These are phyloP conservation scores for Myiozetetes cayanensis DNA, from an alignment of 2,113 vertebrate species.

Conservation along the genomic window DNA sequence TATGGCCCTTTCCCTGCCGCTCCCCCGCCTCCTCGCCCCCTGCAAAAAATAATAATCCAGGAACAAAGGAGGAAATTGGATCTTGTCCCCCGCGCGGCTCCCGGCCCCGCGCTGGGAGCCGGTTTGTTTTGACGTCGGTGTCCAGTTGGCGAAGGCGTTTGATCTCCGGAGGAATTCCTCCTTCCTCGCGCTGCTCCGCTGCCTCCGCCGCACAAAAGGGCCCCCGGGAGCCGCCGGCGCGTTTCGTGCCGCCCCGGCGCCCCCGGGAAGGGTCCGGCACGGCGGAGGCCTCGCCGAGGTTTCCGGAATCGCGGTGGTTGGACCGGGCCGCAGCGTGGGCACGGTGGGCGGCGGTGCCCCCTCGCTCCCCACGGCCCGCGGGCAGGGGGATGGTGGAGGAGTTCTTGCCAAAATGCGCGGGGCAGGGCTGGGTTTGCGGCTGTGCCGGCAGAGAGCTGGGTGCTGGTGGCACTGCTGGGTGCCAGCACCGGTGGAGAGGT, in stretches of 20 bases:
- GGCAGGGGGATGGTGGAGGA: background rate
- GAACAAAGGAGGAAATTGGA: slow-evolving; percentile 55
- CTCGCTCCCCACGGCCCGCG: fast-evolving
- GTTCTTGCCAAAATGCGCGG: background rate
- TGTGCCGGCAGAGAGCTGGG: background rate
- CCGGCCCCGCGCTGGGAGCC: background rate
- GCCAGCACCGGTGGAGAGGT: background rate
- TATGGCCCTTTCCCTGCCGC: slow-evolving; percentile 27
- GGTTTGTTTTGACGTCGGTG: slow-evolving; percentile 26
- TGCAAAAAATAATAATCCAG: slow-evolving; percentile 31
- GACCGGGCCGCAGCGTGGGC: background rate
- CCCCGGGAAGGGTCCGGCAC: background rate
- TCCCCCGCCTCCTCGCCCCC: background rate
- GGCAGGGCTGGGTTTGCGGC: background rate
- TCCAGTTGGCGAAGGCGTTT: slow-evolving; percentile 36
- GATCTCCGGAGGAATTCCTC: slow-evolving; percentile 39
- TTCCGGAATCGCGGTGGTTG: background rate
- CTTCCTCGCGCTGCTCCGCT: slow-evolving; percentile 4
- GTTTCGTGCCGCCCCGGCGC: background rate
- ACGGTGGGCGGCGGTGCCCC: background rate
- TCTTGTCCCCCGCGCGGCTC: background rate
- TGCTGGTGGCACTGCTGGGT: fast-evolving
- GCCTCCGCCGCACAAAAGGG: background rate
- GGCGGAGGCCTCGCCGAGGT: background rate
- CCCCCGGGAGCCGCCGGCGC: background rate